Evolutionary conservation across 2,888 invertebrate genomes (phyloP).

Genomic region (Drosophila sordidula): DNA sequence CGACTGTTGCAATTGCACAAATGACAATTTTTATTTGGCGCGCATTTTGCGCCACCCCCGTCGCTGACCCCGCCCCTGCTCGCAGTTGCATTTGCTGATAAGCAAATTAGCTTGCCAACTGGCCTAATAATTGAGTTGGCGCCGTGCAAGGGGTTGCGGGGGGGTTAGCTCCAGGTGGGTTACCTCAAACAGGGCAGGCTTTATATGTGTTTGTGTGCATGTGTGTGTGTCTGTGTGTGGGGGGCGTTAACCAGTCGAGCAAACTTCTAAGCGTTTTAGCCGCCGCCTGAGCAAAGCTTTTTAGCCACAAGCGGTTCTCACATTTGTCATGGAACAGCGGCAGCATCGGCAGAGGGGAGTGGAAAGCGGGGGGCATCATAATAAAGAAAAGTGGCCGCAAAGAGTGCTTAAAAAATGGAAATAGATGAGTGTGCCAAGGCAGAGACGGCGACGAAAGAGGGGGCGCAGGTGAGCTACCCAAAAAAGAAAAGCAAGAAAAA

Average conservation of each 20-base stretch:
- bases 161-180: background rate
- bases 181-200: conserved; percentile 10
- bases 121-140: conserved; percentile 64
- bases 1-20: conserved; percentile 39
- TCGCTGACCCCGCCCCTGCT: conserved; percentile 1
- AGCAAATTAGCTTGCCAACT: conserved; percentile 77
- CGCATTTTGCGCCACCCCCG: conserved; percentile 48
- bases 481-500: conserved; percentile 17
- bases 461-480: conserved; percentile 52
- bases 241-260: conserved; percentile 51
- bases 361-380: conserved; percentile 51
- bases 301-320: conserved; percentile 76
- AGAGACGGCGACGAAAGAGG: conserved; percentile 1
- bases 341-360: no score
- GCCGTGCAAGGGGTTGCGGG: background rate
- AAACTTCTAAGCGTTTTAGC: conserved; percentile 71
- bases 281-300: conserved; percentile 52
- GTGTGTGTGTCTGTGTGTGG: conserved; percentile 11
- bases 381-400: conserved; percentile 80
- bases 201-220: background rate
- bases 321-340: conserved; percentile 71
- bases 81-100: conserved; percentile 59
- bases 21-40: conserved; percentile 75
- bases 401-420: conserved; percentile 80
- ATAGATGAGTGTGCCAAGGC: conserved; percentile 68